phyloP scores from a whole-genome alignment of 2,797 vertebrate species.

The Diplodus sargus region DNA sequence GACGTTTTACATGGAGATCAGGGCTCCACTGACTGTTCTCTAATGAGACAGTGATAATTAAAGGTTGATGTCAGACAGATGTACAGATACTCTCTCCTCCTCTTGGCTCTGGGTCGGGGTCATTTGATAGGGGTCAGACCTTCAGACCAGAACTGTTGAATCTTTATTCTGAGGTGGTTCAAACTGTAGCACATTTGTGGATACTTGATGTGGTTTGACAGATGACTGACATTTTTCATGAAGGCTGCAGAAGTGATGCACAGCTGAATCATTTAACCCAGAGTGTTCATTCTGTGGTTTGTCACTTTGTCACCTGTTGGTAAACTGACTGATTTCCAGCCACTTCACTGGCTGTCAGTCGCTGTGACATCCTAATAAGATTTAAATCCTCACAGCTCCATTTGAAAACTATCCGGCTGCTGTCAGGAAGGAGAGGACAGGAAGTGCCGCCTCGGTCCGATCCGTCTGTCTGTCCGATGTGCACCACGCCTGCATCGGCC shows the following conservation, averaged over 20 bases:
- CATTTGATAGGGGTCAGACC: background rate
- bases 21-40: constrained; percentile 6
- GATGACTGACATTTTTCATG: constrained; percentile 2
- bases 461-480: constrained; percentile 14
- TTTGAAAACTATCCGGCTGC: constrained; percentile 32
- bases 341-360: constrained; percentile 36
- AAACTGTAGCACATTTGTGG: background rate
- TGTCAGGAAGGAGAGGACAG: constrained; percentile 21
- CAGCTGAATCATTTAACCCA: constrained; percentile 1
- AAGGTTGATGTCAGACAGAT: constrained; percentile 14
- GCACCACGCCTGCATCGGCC: background rate
- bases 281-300: constrained; percentile 14
- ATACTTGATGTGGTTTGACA: background rate
- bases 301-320: constrained; percentile 27
- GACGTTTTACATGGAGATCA: constrained; percentile 16
- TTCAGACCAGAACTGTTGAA: background rate
- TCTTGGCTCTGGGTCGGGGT: background rate
- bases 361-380: constrained; percentile 33
- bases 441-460: background rate
- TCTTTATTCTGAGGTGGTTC: background rate
- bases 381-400: constrained; percentile 37
- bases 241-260: constrained; percentile 7
- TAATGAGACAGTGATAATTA: constrained; percentile 25
- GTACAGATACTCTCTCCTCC: constrained; percentile 2
- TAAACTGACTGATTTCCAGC: constrained; percentile 45